Conservation (phyloP, 1,140 invertebrate genomes). For the Ganaspis sp. region DNA sequence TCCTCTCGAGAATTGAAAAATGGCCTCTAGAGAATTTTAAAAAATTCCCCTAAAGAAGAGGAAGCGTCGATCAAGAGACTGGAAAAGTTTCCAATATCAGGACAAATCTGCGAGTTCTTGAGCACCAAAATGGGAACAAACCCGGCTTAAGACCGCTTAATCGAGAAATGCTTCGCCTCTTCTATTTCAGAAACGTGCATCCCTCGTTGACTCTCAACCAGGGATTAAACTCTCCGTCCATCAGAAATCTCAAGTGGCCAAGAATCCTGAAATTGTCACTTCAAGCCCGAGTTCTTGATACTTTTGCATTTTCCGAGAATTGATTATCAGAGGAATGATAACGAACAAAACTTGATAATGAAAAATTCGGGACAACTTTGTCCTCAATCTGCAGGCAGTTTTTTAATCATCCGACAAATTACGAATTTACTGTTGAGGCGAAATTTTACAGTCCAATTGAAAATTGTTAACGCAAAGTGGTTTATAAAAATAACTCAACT, state of each 20-base stretch:
- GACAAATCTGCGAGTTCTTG: slow-evolving; percentile 43
- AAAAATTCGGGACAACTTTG: no score
- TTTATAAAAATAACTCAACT: no score
- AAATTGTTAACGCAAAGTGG: no score
- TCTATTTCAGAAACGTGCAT: slow-evolving; percentile 49
- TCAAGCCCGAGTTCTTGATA: slow-evolving; percentile 35
- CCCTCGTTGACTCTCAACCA: slow-evolving; percentile 55
- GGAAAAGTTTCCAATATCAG: slow-evolving; percentile 53
- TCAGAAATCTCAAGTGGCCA: slow-evolving; percentile 40
- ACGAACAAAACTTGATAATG: no score
- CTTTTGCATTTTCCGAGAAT: not conserved
- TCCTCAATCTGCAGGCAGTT: no score
- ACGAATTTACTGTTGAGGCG: not conserved
- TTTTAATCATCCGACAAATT: no score
- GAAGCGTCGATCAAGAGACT: slow-evolving; percentile 30
- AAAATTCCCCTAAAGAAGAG: not conserved
- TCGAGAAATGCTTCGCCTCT: slow-evolving; percentile 55
- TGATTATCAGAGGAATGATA: no score
- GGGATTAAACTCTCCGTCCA: slow-evolving; percentile 59
- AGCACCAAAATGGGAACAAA: slow-evolving; percentile 57
- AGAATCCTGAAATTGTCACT: not conserved
- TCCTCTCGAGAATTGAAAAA: no score
- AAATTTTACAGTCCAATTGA: no score
- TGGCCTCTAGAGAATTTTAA: not conserved
- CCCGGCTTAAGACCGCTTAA: slow-evolving; percentile 57